These are phyloP conservation scores for Garrulus glandarius DNA, from an alignment of 2,797 vertebrate species.

Conservation along the genomic window DNA sequence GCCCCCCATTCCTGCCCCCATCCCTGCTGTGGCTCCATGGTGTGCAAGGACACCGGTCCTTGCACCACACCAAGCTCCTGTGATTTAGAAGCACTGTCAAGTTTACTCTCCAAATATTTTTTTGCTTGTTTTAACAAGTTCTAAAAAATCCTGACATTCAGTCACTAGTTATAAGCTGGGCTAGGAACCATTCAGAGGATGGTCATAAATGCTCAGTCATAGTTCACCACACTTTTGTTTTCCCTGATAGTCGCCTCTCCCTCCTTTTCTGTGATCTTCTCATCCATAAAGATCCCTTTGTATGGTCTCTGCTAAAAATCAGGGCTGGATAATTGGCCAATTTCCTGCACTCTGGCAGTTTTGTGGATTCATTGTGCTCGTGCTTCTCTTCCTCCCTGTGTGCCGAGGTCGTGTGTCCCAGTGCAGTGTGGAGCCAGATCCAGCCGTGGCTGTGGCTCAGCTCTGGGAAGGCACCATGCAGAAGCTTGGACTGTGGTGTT, in stretches of 20 bases:
- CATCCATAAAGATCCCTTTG: conserved; percentile 18
- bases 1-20: fast-evolving
- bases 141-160: neutral
- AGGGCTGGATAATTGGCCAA: neutral
- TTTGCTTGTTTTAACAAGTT: neutral
- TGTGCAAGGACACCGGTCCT: neutral
- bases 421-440: neutral
- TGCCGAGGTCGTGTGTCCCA: fast-evolving
- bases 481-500: neutral
- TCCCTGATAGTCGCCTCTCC: neutral
- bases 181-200: neutral
- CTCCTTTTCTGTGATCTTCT: neutral
- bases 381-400: neutral
- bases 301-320: neutral
- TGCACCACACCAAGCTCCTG: neutral
- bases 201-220: neutral
- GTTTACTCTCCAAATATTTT: neutral
- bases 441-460: neutral
- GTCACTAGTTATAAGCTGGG: neutral
- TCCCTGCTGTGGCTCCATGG: fast-evolving
- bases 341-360: neutral
- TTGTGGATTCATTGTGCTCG: neutral
- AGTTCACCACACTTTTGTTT: neutral
- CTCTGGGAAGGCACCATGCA: neutral
- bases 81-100: neutral